Conservation (phyloP, 2,797 vertebrate genomes). For the Staurois parvus region DNA sequence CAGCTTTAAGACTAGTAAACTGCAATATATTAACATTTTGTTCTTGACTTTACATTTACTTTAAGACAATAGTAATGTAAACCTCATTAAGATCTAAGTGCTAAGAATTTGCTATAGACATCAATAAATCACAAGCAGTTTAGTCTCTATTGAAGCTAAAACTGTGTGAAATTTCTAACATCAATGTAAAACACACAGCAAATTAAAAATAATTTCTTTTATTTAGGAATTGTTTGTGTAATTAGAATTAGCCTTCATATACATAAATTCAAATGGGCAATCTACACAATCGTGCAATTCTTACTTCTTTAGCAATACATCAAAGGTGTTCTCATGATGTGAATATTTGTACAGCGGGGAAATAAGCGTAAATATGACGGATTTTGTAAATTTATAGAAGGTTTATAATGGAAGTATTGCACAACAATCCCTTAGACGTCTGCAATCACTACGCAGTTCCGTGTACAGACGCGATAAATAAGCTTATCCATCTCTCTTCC, state of each 20-base stretch:
- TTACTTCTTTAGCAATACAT: conserved; percentile 20
- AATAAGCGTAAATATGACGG: conserved; percentile 26
- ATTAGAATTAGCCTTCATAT: conserved; percentile 32
- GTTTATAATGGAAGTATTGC: conserved; percentile 26
- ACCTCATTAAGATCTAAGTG: background rate
- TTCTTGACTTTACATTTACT: background rate
- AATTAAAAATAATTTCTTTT: conserved; percentile 34
- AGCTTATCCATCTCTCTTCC: conserved; percentile 49
- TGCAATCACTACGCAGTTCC: conserved; percentile 15
- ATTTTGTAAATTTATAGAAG: conserved; percentile 21
- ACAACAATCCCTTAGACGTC: conserved; percentile 7
- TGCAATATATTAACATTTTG: background rate
- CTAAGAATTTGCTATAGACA: conserved; percentile 1
- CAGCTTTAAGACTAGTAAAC: background rate
- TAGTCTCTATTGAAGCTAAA: conserved; percentile 9
- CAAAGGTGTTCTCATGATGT: conserved; percentile 7
- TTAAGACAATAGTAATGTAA: conserved; percentile 4
- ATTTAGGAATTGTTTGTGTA: conserved; percentile 10
- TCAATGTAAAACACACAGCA: conserved; percentile 27
- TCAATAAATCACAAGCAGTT: conserved; percentile 26
- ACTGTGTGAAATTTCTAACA: conserved; percentile 5
- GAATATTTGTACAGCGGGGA: conserved; percentile 15
- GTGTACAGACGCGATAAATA: conserved; percentile 39
- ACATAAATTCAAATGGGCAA: background rate
- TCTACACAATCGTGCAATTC: conserved; percentile 7